A percentile compares a stretch with the other conserved stretches of the same genome.
Evolutionary conservation across 2,797 vertebrate genomes (phyloP).

Genomic region (Pitangus sulphuratus): DNA sequence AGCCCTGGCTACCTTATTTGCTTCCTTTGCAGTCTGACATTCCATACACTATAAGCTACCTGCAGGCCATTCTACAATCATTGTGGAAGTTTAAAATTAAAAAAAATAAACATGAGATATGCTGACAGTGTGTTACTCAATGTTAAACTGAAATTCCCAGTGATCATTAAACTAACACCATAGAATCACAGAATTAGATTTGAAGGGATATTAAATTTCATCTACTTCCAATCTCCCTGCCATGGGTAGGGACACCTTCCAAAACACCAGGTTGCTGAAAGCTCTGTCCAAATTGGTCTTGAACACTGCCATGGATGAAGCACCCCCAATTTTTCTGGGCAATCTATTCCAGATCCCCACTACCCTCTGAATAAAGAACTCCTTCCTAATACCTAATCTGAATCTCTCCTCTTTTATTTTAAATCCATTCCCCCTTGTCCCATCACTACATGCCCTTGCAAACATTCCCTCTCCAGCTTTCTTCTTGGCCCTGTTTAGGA

Average conservation of each 20-base stretch:
- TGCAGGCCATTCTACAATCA: background rate
- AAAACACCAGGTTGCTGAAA: background rate
- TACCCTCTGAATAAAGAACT: background rate
- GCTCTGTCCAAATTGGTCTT: background rate
- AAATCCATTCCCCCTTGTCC: background rate
- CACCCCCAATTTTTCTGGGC: background rate
- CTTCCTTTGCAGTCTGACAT: background rate
- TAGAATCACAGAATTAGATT: accelerated
- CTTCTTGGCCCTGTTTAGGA: too few species aligned
- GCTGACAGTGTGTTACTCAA: background rate
- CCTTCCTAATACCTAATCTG: background rate
- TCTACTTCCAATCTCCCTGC: background rate
- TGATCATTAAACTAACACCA: background rate
- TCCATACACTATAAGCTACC: background rate
- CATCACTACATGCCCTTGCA: accelerated
- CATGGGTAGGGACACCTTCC: background rate
- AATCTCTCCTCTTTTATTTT: background rate
- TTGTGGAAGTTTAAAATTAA: background rate
- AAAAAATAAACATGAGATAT: background rate
- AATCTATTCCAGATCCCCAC: background rate
- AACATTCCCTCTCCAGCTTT: background rate
- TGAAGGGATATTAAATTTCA: background rate
- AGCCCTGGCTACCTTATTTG: background rate
- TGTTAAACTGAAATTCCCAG: background rate
- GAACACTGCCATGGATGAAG: background rate